These are phyloP conservation scores for Ectemnius cavifrons DNA, from an alignment of 2,888 invertebrate genomes.

Conservation along the genomic window DNA sequence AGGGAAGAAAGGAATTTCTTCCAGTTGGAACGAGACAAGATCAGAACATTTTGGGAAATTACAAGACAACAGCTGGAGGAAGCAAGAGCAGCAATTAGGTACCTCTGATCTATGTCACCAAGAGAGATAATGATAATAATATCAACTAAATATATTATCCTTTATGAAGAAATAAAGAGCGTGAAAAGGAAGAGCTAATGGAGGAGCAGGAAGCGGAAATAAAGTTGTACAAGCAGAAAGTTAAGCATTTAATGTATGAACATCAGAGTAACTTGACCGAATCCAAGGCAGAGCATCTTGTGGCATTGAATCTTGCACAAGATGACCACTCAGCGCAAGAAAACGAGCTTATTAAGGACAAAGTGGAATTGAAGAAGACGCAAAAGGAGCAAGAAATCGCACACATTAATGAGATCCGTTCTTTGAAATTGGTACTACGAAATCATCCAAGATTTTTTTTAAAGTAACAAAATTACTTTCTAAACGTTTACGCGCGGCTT, in stretches of 20 bases:
- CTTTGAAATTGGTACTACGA: constrained; percentile 82
- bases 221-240: constrained; percentile 94
- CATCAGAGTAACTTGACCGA: constrained; percentile 92
- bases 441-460: not conserved
- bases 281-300: constrained; percentile 90
- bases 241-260: constrained; percentile 95
- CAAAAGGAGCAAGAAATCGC: constrained; percentile 85
- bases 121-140: not conserved
- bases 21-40: constrained; percentile 95
- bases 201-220: constrained; percentile 93
- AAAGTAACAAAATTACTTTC: not conserved
- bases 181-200: constrained; percentile 92
- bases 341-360: constrained; percentile 86
- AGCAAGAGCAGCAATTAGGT: constrained; percentile 85
- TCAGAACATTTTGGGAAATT: constrained; percentile 97
- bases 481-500: constrained; percentile 12
- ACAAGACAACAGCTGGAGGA: constrained; percentile 93
- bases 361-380: constrained; percentile 83
- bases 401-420: constrained; percentile 86
- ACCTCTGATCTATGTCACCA: constrained; percentile 9
- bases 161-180: constrained; percentile 84
- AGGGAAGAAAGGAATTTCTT: constrained; percentile 97
- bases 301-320: constrained; percentile 89
- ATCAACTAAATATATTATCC: not conserved
- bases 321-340: constrained; percentile 90